Evolutionary conservation across 2,113 vertebrate genomes (phyloP), one percentile per base, ranked within the genome.

Genomic region (Todiramphus chloris): DNA sequence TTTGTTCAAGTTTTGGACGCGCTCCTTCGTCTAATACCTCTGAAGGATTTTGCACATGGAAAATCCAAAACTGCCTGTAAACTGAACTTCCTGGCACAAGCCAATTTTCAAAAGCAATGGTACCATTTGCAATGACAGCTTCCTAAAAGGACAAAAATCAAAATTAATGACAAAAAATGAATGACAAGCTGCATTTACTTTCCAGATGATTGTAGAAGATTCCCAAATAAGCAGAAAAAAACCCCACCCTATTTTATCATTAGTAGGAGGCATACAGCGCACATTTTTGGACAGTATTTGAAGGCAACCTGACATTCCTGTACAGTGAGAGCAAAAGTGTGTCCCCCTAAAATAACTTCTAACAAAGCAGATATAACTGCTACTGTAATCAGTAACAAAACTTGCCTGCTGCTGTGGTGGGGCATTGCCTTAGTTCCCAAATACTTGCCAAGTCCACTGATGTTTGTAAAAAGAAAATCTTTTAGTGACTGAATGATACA

Each of bases 1-100:
- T 99, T 96, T 99, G 98, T 68, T 90, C 50, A 11, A 99, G 89
- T 56, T 95, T 84, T 66, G 99, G 98, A 30, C 13, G 94, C 39
- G 90, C 91, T 16, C 99, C 99, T 3, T 97, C 14, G 0, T 80
- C 1, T 7, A 97, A 4, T 11, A 99, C 98, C 0, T 98, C 98
- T 6, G 79, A 5, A 43, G 99, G 97, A 90, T 99, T 99, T 84
- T 95, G 91, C 28, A 99, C 98, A 4, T 99, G 73, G 87, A 98
- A 99, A 43, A 99, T 70, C 99, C 99, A 99, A 97, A 99, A 99
- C 95, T 99, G 98, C 58, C 99, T 98, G 96, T 99, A 99, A 74
- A 99, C 97, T 0, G 77, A 5, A 23, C 87, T 98, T 79, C 98
- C 99, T 20, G 98, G 91, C 39, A 98, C 96, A 76, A 97, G 31